These are phyloP conservation scores for Magallana gigas DNA, from an alignment of 1,140 invertebrate genomes.

Conservation along the genomic window DNA sequence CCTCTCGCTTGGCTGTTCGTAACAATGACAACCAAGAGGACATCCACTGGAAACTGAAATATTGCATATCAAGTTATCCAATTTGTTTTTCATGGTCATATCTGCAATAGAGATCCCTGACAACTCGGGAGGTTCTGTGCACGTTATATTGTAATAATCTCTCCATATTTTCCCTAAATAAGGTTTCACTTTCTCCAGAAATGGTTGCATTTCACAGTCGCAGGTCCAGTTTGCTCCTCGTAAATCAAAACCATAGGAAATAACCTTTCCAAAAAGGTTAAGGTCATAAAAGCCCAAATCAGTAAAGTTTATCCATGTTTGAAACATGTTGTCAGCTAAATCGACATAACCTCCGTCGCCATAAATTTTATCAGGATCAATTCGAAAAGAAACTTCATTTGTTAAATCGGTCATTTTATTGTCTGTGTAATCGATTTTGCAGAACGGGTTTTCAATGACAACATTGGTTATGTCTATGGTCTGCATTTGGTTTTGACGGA, in stretches of 20 bases:
- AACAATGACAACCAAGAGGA: not conserved
- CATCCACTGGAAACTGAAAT: not conserved
- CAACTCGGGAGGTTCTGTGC: not conserved
- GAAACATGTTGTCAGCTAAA: not conserved
- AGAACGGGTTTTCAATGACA: not conserved
- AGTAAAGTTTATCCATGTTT: not conserved
- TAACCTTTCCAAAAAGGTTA: not conserved
- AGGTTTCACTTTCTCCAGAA: not conserved
- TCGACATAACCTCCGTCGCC: not conserved
- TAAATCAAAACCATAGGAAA: not conserved
- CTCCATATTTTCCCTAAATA: not conserved
- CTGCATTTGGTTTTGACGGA: not conserved
- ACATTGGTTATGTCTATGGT: not conserved
- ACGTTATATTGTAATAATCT: not conserved
- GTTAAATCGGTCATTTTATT: not conserved
- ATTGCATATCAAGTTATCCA: not conserved
- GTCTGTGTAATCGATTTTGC: not conserved
- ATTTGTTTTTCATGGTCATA: not conserved
- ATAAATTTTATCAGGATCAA: not conserved
- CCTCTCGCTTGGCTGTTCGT: not conserved
- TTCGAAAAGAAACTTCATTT: not conserved
- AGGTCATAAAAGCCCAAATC: not conserved
- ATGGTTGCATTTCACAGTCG: not conserved
- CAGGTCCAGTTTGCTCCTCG: not conserved
- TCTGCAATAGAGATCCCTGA: not conserved